phyloP scores from a whole-genome alignment of 2,888 invertebrate species.

The Psylliodes chrysocephalus region DNA sequence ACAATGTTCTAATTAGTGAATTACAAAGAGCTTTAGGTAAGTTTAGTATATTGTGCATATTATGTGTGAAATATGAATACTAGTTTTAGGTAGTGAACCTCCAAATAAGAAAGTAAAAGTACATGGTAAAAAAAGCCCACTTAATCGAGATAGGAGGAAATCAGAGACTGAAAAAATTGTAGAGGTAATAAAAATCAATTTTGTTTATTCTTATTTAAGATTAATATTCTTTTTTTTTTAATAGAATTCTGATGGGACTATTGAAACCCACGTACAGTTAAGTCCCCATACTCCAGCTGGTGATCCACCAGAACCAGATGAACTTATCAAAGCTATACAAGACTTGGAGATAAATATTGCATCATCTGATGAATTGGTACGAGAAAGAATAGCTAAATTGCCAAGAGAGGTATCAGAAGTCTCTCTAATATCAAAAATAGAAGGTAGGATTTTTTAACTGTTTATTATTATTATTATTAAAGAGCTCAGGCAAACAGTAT shows the following conservation, averaged over 20 bases:
- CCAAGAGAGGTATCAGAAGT: conserved; percentile 96
- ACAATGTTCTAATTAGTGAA: conserved; percentile 80
- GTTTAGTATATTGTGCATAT: conserved; percentile 33
- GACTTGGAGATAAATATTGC: conserved; percentile 94
- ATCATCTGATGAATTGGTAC: conserved; percentile 91
- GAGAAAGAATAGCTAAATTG: conserved; percentile 92
- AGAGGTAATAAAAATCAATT: conserved; percentile 46
- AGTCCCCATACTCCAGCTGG: conserved; percentile 84
- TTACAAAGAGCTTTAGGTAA: conserved; percentile 74
- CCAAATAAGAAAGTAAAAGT: conserved; percentile 66
- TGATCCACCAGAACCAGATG: conserved; percentile 93
- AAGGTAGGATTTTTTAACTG: conserved; percentile 78
- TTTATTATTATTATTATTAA: too few species aligned
- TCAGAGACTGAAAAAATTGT: conserved; percentile 65
- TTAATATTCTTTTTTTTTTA: conserved; percentile 43
- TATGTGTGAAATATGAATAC: conserved; percentile 22
- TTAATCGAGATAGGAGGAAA: conserved; percentile 64
- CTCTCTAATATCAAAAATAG: conserved; percentile 83
- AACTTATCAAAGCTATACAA: conserved; percentile 83
- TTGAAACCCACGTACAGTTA: conserved; percentile 79
- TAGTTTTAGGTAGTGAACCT: conserved; percentile 63
- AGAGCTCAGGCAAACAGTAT: too few species aligned
- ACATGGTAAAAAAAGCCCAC: conserved; percentile 60
- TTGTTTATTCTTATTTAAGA: background rate
- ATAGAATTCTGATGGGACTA: conserved; percentile 73